Base-by-base conservation (phyloP, 2,113 vertebrate species). In the Nothocercus nigrocapillus region DNA sequence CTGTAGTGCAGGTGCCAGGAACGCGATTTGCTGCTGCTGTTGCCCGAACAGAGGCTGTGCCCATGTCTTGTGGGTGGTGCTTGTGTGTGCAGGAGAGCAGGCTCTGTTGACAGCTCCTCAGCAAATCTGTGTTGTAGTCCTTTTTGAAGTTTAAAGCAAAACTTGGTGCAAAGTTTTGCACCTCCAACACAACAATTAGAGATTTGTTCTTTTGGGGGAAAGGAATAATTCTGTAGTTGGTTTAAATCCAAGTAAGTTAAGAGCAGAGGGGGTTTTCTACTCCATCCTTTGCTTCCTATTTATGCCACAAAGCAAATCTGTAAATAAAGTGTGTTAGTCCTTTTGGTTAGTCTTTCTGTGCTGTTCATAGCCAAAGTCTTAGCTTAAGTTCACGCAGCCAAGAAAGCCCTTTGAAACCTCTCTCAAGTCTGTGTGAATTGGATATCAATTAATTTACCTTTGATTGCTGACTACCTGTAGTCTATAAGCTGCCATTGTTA, bases 401-500 rank as follows among this genome's bases (percentile, higher is more conserved):
- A 70, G 28, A 62, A 93, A 63, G 13, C 2, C 30, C 38, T 68
- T 64, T 58, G n/a, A 88, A 84, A 64, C 20, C 34, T 78, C 87
- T 92, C 66, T 86, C n/a, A 82, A 30, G 45, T 81, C 63, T 22
- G 28, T 49, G 54, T 20, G 92, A 94, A 96, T 70, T 64, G 69
- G 87, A 80, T 67, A 72, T 73, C 70, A 88, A 90, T 94, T 95
- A 89, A 84, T 84, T 85, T 89, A 79, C 27, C 21, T 24, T 93
- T 84, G 10, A 67, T 83, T 84, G 53, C 54, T 13, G 12, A 40
- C 13, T 84, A 80, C 72, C 56, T 5, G 5, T 59, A 21, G 67
- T 68, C 13, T 25, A 5, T 53, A 56, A 92, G 36, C 67, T 85
- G 25, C 32, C 17, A 4, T 63, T 97, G 72, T 79, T 82, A 58